phyloP scores from a whole-genome alignment of 2,113 vertebrate genomes.

The Eclectus roratus region DNA sequence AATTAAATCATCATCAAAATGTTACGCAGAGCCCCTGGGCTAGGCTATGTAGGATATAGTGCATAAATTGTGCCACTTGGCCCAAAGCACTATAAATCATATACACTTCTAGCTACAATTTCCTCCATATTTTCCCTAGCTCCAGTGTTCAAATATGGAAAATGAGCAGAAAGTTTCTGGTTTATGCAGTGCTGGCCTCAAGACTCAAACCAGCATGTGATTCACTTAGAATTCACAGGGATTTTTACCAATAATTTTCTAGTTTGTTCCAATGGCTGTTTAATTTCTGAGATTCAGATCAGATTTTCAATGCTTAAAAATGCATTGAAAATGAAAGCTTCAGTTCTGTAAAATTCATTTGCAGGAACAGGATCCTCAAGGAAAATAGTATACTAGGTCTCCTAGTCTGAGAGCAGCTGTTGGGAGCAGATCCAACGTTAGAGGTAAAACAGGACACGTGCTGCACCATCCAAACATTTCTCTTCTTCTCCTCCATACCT shows the following conservation, averaged over 20 bases:
- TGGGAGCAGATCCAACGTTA: not conserved
- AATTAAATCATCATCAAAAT: conserved; percentile 43
- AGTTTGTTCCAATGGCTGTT: not conserved
- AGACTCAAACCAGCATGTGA: not conserved
- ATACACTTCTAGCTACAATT: not conserved
- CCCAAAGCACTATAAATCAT: not conserved
- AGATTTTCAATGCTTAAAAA: not conserved
- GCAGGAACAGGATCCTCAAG: not conserved
- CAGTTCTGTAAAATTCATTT: not conserved
- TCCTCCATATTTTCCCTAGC: not conserved
- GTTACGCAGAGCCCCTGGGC: not conserved
- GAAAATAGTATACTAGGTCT: not conserved
- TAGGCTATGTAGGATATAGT: not conserved
- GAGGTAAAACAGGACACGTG: rapidly evolving
- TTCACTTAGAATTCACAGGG: not conserved
- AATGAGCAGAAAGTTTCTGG: not conserved
- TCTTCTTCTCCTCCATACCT: not conserved
- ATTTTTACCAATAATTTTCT: not conserved
- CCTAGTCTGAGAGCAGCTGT: not conserved
- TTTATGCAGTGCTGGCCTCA: not conserved
- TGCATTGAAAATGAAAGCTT: not conserved
- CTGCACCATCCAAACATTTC: not conserved
- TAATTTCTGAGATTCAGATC: not conserved
- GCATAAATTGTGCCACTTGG: not conserved
- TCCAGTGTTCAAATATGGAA: not conserved